phyloP scores from a whole-genome alignment of 2,888 invertebrate genomes.

The Muscina levida region DNA sequence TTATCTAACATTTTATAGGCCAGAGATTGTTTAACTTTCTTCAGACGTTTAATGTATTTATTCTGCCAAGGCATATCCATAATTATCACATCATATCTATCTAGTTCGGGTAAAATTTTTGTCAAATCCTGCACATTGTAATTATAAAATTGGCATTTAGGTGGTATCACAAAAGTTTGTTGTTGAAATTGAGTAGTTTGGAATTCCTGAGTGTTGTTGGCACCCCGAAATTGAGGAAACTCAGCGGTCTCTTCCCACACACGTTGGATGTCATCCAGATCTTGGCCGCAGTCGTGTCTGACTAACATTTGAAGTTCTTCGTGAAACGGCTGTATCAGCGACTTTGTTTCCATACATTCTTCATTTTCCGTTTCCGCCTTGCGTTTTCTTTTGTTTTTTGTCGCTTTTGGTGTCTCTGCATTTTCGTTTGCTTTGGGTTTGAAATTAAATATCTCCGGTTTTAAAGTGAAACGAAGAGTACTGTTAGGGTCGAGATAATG shows the following conservation, averaged over 20 bases:
- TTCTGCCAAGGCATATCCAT: constrained; percentile 99
- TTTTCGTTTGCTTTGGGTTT: constrained; percentile 44
- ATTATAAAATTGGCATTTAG: constrained; percentile 84
- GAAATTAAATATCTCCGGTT: constrained; percentile 72
- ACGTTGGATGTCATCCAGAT: constrained; percentile 63
- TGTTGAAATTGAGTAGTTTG: constrained; percentile 78
- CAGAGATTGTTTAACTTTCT: constrained; percentile 82
- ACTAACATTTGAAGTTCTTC: constrained; percentile 18
- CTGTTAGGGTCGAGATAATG: background rate
- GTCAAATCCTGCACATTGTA: constrained; percentile 84
- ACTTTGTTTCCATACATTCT: constrained; percentile 9
- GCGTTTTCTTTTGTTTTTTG: constrained; percentile 60
- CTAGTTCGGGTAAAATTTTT: constrained; percentile 80
- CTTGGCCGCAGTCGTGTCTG: constrained; percentile 4
- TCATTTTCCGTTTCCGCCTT: constrained; percentile 43
- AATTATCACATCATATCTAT: constrained; percentile 85
- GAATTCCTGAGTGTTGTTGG: constrained; percentile 81
- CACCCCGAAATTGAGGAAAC: constrained; percentile 81
- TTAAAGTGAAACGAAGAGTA: constrained; percentile 67
- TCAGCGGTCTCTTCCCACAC: constrained; percentile 72
- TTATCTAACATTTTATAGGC: constrained; percentile 89
- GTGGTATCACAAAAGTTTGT: constrained; percentile 84
- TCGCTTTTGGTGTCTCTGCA: background rate
- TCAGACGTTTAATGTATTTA: constrained; percentile 92
- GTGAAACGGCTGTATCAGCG: constrained; percentile 30